A percentile compares a stretch with the other conserved stretches of the same genome.
These are phyloP conservation scores for Sardinella longiceps DNA, from an alignment of 2,797 vertebrate species.

Conservation along the genomic window DNA sequence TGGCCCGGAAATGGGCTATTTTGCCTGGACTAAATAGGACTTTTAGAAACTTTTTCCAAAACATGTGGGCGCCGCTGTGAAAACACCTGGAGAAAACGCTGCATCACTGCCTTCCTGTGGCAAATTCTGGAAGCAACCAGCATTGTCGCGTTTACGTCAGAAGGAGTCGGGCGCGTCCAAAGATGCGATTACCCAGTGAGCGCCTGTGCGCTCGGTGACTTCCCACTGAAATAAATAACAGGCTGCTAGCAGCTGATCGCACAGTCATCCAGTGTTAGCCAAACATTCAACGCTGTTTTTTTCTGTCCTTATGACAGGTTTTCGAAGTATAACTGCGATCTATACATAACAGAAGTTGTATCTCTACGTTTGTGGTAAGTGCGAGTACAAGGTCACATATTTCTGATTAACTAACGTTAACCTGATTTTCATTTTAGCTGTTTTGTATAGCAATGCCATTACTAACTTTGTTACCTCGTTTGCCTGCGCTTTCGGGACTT, in stretches of 20 bases:
- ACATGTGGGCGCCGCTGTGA: too few relatives aligned
- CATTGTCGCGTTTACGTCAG: constrained; percentile 37
- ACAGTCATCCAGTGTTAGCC: constrained; percentile 14
- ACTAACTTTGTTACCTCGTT: background rate
- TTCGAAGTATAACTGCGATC: background rate
- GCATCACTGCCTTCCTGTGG: constrained; percentile 46
- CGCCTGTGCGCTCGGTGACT: background rate
- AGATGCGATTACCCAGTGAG: constrained; percentile 21
- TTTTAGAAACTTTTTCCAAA: too few relatives aligned
- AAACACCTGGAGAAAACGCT: constrained; percentile 28
- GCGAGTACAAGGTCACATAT: background rate
- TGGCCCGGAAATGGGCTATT: too few relatives aligned
- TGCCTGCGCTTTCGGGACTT: background rate
- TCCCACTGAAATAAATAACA: background rate
- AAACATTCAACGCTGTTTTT: background rate
- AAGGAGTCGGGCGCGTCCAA: constrained; percentile 23
- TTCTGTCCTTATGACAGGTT: background rate
- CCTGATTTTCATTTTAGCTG: background rate
- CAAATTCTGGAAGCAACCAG: constrained; percentile 52
- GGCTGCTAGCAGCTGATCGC: constrained; percentile 7
- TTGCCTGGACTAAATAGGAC: too few relatives aligned
- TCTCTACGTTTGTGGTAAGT: background rate
- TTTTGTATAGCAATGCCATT: background rate
- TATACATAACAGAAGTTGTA: background rate
- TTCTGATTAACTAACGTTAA: background rate